Evolutionary conservation across 2,797 vertebrate species (phyloP), one percentile per base, ranked within the genome.

Genomic region (Heteromormyrus szaboi): DNA sequence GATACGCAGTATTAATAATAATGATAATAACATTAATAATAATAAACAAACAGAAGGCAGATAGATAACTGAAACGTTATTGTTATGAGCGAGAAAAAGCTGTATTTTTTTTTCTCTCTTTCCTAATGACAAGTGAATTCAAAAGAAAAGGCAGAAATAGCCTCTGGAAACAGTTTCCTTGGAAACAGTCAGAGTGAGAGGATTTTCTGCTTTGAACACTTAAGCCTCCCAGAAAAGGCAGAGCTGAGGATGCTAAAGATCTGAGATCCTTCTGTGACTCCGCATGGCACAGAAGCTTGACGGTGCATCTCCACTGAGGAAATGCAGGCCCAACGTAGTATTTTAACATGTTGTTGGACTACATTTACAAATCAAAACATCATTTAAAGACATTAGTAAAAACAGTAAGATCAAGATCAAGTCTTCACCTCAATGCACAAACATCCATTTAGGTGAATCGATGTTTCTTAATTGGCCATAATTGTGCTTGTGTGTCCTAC

Each of bases 161-260:
- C 87, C 90, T 91, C 86, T 54, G 89, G 91, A 91, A 92, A 92
- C 91, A 92, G 93, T 93, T 93, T 92, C 92, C 93, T 92, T 92
- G 93, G 93, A 92, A 93, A 93, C 93, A 12, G 89, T 85, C 88
- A 88, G 88, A 91, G 90, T 91, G 87, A 90, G 87, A 90, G 91
- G 89, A 92, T 93, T 92, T 92, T 92, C 90, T 91, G 62, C 22
- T 92, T 91, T 91, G 89, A 91, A 90, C 88, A 88, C 89, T 90
- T 92, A 91, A 91, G 91, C 91, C 90, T 91, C 54, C 86, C 62
- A 85, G 89, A 89, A 25, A 90, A 53, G 51, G 62, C 85, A 65
- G 89, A 89, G 90, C 83, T 84, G 89, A 91, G 91, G 91, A 91
- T 85, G 86, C 53, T 68, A 88, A 89, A 46, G 76, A 84, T 88